Evolutionary conservation across 2,797 vertebrate species (phyloP).

Genomic region (Falco columbarius): DNA sequence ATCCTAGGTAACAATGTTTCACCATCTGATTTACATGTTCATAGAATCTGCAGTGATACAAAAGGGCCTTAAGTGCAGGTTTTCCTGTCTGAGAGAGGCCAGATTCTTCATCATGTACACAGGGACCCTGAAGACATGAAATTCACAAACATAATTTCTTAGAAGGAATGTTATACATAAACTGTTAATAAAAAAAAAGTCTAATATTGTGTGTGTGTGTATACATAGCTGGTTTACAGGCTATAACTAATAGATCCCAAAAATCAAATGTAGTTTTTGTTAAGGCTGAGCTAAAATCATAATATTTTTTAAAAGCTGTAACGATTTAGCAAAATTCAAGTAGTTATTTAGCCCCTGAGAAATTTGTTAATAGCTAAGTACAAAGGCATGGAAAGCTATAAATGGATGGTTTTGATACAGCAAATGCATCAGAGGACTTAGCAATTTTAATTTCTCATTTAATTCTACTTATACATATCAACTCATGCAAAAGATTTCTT

Average conservation of each 20-base stretch:
- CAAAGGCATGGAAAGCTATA: background rate
- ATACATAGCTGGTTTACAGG: background rate
- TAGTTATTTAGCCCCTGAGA: background rate
- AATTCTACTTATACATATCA: background rate
- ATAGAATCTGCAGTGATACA: slow-evolving; percentile 92
- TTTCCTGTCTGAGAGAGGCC: slow-evolving; percentile 87
- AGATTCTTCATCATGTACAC: slow-evolving; percentile 92
- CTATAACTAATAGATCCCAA: background rate
- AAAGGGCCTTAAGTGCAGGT: slow-evolving; percentile 88
- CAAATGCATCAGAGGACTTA: background rate
- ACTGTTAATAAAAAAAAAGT: background rate
- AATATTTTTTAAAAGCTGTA: background rate
- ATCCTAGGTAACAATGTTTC: slow-evolving; percentile 84
- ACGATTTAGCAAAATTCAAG: background rate
- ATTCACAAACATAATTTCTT: background rate
- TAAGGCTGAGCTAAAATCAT: background rate
- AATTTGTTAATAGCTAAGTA: background rate
- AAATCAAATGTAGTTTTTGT: background rate
- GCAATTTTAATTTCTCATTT: background rate
- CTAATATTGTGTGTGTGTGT: background rate
- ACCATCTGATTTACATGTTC: slow-evolving; percentile 86
- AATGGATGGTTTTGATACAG: background rate
- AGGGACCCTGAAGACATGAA: slow-evolving; percentile 82
- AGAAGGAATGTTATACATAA: background rate
- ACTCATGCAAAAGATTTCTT: background rate